These are phyloP conservation scores for Eupithecia abbreviata DNA, from an alignment of 2,888 invertebrate genomes.

Conservation along the genomic window DNA sequence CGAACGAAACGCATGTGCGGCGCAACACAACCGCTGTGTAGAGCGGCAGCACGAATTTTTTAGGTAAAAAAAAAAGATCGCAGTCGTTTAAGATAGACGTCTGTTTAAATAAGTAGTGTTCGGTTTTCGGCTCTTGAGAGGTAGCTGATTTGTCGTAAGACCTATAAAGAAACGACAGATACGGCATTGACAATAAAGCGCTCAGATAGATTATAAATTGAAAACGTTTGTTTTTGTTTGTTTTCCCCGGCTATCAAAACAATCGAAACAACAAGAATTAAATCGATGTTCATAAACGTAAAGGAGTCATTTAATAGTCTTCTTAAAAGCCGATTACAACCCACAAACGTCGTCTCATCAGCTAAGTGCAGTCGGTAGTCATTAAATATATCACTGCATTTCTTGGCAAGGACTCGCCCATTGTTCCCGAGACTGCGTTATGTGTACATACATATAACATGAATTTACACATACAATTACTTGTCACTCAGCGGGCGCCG, in stretches of 20 bases:
- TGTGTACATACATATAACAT: not conserved
- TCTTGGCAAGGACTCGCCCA: constrained; percentile 36
- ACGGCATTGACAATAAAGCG: not conserved
- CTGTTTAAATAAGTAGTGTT: not conserved
- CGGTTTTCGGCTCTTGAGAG: not conserved
- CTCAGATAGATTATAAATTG: not conserved
- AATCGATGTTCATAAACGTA: not conserved
- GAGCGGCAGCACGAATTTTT: no score
- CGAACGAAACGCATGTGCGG: no score
- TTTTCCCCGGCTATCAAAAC: not conserved
- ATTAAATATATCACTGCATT: constrained; percentile 38
- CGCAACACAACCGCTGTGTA: no score
- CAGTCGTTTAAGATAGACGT: not conserved
- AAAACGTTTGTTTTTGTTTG: not conserved
- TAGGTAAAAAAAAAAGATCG: no score
- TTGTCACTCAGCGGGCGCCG: constrained; percentile 20
- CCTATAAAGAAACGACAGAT: not conserved
- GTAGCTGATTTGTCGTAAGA: not conserved
- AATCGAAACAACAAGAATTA: not conserved
- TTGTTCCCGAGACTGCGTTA: constrained; percentile 24
- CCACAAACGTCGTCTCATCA: constrained; percentile 1
- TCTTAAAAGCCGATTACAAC: constrained; percentile 2
- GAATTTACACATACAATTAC: constrained; percentile 7
- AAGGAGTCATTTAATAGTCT: not conserved
- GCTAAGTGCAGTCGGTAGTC: constrained; percentile 19